Evolutionary conservation across 2,888 invertebrate species (phyloP), one percentile per base, ranked within the genome.

Genomic region (Trisateles emortualis): DNA sequence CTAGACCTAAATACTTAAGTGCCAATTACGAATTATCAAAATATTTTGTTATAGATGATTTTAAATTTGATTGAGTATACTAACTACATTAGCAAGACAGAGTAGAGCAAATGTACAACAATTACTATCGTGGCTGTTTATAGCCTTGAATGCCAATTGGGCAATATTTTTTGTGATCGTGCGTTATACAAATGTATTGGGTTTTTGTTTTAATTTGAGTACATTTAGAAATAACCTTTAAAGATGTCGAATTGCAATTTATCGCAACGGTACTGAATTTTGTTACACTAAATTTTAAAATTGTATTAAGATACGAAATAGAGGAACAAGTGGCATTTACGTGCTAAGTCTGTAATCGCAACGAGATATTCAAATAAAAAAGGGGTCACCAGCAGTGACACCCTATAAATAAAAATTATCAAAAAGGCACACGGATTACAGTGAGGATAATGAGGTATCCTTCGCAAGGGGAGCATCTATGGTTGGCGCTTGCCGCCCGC

Each of bases 361-460:
- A 52, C 42, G 61, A 64, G 67, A 68, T 74, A 74, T 78, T 73
- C 68, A 61, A 64, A 79, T 84, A 81, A 83, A 79, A 84, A 82
- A 83, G 81, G 72, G 70, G 79, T 84, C 79, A 84, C 62, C 54
- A 70, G 59, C 69, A 80, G 72, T 75, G 80, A 74, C 80, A 79
- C 76, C 78, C 80, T 79, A 85, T 84, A 87, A 88, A 88, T 87
- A 86, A 84, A 86, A 86, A 85, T 88, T 86, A 88, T 88, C 86
- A 86, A 87, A 87, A 88, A 88, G 88, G 86, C 88, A 80, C 83
- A 85, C 83, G 88, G 90, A 91, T 91, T 90, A 90, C 86, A 86
- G 85, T 83, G 80, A 87, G 86, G 91, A 91, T 91, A 92, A 90
- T 91, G 90, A 92, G 90, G 90, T 89, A 89, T 91, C 88, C 86